Conservation (phyloP, 1,140 invertebrate genomes). For the Pygmarrhopalites habei region DNA sequence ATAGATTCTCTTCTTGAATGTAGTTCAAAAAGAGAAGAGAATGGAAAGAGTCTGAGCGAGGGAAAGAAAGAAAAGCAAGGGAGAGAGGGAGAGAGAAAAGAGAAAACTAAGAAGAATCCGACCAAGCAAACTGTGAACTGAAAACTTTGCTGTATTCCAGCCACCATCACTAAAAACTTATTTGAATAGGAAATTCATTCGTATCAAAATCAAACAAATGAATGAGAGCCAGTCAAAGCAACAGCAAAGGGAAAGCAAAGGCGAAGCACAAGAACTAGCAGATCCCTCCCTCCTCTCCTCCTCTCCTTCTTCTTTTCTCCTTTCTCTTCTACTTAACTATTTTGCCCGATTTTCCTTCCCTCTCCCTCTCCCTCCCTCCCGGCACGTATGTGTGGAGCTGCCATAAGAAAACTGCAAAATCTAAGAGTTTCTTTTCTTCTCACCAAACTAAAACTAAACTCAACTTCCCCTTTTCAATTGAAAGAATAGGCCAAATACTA, state of each 20-base stretch:
- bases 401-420: constrained; percentile 15
- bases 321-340: background rate
- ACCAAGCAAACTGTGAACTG: constrained; percentile 8
- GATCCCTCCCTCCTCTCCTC: background rate
- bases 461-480: constrained; percentile 9
- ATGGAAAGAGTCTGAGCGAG: background rate
- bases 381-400: too few relatives aligned
- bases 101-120: background rate
- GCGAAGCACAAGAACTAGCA: background rate
- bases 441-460: constrained; percentile 19
- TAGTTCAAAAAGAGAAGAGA: background rate
- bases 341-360: too few relatives aligned
- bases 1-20: constrained; percentile 2
- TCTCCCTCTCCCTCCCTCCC: too few relatives aligned
- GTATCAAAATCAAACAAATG: constrained; percentile 16
- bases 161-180: constrained; percentile 13
- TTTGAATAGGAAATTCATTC: constrained; percentile 14
- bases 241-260: background rate
- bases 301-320: constrained; percentile 5
- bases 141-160: constrained; percentile 8
- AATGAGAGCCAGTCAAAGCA: constrained; percentile 3
- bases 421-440: constrained; percentile 19
- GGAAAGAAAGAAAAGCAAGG: constrained; percentile 1
- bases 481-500: constrained; percentile 1
- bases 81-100: background rate